Evolutionary conservation across 2,113 vertebrate genomes (phyloP).

Genomic region (Seriola quinqueradiata): DNA sequence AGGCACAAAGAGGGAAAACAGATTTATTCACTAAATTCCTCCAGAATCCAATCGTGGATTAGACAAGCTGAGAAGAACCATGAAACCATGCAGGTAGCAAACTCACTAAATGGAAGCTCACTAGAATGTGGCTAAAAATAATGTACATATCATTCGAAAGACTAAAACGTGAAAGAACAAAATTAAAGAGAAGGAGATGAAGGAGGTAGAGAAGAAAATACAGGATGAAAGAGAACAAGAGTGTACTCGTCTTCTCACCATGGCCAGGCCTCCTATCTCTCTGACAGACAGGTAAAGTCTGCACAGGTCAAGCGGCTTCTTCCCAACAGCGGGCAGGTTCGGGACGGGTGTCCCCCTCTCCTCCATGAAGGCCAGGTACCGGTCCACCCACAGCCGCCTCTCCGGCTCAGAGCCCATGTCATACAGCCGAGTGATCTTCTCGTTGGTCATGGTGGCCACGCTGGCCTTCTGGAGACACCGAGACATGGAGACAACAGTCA

Average conservation of each 20-base stretch:
- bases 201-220: no score
- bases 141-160: no score
- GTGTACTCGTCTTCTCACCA: slow-evolving; percentile 83
- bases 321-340: slow-evolving; percentile 92
- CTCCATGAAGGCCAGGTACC: slow-evolving; percentile 95
- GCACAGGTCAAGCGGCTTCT: slow-evolving; percentile 95
- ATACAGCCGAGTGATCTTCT: slow-evolving; percentile 92
- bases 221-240: no score
- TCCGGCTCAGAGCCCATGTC: slow-evolving; percentile 92
- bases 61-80: no score
- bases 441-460: slow-evolving; percentile 90
- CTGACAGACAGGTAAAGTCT: slow-evolving; percentile 92
- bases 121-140: no score
- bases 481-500: slow-evolving; percentile 3
- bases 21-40: no score
- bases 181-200: neutral
- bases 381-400: slow-evolving; percentile 92
- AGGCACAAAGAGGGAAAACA: slow-evolving; percentile 5
- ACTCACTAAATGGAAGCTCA: no score
- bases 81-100: no score
- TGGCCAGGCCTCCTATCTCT: slow-evolving; percentile 94
- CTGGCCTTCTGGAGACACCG: slow-evolving; percentile 87
- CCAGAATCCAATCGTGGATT: no score
- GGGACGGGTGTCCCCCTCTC: slow-evolving; percentile 91
- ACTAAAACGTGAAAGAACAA: no score